phyloP scores from a whole-genome alignment of 2,797 vertebrate species.

The Vespertilio murinus region DNA sequence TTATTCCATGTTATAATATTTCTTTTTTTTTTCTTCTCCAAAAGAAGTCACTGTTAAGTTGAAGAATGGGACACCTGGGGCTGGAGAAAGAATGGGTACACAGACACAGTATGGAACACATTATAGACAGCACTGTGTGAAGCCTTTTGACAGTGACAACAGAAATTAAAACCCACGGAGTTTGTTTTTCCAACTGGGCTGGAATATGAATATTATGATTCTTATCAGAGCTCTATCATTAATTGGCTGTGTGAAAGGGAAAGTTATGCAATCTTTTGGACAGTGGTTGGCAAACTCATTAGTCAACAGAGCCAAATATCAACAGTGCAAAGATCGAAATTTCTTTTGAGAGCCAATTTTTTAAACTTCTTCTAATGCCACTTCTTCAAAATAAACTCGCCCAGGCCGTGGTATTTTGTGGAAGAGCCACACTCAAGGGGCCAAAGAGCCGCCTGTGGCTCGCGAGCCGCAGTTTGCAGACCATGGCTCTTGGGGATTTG shows the following conservation, averaged over 20 bases:
- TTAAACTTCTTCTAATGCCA: too few species aligned
- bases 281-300: too few species aligned
- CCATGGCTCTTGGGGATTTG: neutral
- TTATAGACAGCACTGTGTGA: neutral
- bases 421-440: too few species aligned
- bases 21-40: neutral
- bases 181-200: neutral
- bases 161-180: neutral
- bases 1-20: neutral
- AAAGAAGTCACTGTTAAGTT: neutral
- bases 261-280: neutral
- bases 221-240: neutral
- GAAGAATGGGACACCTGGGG: neutral
- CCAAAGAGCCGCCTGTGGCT: too few species aligned
- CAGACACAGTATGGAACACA: neutral
- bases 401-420: too few species aligned
- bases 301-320: too few species aligned
- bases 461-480: too few species aligned
- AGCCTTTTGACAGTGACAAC: neutral
- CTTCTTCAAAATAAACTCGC: too few species aligned
- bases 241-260: neutral
- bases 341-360: too few species aligned
- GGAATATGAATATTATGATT: neutral
- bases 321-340: too few species aligned
- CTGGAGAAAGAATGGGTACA: neutral